A percentile compares a stretch with the other conserved stretches of the same genome.
Conservation (phyloP, 2,888 invertebrate species). For the Andricus quercusramuli region DNA sequence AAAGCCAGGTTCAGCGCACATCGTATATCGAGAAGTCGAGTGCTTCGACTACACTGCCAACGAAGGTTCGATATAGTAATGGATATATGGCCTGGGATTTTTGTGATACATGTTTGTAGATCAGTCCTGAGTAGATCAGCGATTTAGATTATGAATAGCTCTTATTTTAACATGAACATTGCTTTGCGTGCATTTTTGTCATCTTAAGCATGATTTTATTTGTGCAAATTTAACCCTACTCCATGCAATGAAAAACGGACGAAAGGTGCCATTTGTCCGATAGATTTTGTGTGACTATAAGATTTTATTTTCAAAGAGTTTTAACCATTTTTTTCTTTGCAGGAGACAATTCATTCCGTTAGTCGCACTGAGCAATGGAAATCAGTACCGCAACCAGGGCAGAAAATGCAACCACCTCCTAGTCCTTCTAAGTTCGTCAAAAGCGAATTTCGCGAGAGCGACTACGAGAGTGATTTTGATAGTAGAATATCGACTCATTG, state of each 20-base stretch:
- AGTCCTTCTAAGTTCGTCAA: conserved; percentile 85
- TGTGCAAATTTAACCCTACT: neutral
- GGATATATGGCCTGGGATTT: conserved; percentile 41
- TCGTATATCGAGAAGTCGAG: conserved; percentile 71
- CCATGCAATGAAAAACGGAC: too few species aligned
- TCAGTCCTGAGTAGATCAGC: neutral
- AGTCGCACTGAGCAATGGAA: conserved; percentile 73
- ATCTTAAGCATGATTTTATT: neutral
- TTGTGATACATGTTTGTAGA: conserved; percentile 55
- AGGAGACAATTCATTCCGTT: conserved; percentile 81
- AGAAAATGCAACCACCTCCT: conserved; percentile 80
- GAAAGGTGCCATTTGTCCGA: neutral
- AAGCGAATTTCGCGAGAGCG: conserved; percentile 84
- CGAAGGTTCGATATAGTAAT: conserved; percentile 72
- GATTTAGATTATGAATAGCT: neutral
- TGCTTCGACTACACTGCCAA: conserved; percentile 63
- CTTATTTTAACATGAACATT: neutral
- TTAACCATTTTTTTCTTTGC: conserved; percentile 59
- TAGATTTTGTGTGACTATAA: neutral
- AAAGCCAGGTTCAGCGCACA: conserved; percentile 68
- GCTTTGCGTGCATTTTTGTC: neutral
- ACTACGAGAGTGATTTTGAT: conserved; percentile 87
- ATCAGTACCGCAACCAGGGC: conserved; percentile 72
- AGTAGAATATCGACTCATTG: conserved; percentile 83
- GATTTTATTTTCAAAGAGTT: neutral